Evolutionary conservation across 2,113 vertebrate species (phyloP), one percentile per base, ranked within the genome.

Genomic region (Calidris pugnax): DNA sequence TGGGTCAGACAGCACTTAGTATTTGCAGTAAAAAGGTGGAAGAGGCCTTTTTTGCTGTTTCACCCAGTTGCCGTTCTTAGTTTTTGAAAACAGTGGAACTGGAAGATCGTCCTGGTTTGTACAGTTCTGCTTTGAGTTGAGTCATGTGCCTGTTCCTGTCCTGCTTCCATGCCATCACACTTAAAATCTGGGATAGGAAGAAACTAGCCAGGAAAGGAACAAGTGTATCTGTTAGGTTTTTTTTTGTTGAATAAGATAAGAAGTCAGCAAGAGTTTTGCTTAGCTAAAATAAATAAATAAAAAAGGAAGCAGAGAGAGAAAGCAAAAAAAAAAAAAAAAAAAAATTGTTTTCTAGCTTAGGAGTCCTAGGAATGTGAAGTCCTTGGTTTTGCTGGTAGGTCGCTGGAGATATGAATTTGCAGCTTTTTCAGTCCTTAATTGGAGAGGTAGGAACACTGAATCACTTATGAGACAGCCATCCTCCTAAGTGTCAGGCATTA

Each of bases 401-500:
- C 43, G 15, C 23, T 51, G 32, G 59, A 55, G 47, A 63, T 47
- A 71, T 0, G 12, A 79, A 86, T 67, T 94, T 75, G 60, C 43
- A 89, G 60, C 68, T 75, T 87, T 91, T 67, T 56, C 39, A 87
- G 77, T 82, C 77, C 66, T 94, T 95, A 75, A 37, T 87, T 89
- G 69, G 87, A 26, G 39, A 91, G 39, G 51, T 21, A 68, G 57
- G 50, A 84, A 21, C 23, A 45, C 22, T 51, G 56, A 76, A 69
- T 85, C 26, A 24, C 14, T 93, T 82, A 21, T 2, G 39, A 85
- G 33, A 37, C 51, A 78, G 68, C 28, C 27, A 14, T 51, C 27
- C 14, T 77, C 62, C 79, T 35, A 63, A 26, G 57, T 62, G 39
- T 85, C 7, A 2, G 59, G 56, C 63, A 17, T 60, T 55, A 87